Percentiles rank a stretch among this genome's conserved stretches.
These are phyloP conservation scores for Cynocephalus volans DNA, from an alignment of 2,113 vertebrate species.

Conservation along the genomic window DNA sequence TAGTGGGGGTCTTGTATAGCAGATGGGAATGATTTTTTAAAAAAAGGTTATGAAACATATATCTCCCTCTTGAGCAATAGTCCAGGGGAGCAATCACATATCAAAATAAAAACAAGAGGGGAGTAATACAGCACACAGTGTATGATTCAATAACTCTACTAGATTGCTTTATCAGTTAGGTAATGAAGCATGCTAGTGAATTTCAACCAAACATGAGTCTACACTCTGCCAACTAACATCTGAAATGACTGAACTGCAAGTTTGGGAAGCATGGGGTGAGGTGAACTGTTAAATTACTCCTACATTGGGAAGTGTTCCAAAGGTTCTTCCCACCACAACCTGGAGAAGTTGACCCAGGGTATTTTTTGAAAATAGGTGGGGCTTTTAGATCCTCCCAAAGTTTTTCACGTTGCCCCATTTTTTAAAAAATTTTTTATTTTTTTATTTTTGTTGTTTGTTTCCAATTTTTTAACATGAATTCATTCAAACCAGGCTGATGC, in stretches of 20 bases:
- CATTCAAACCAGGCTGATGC: not conserved
- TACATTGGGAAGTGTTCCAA: not conserved
- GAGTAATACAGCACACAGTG: constrained; percentile 67
- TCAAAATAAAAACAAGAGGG: constrained; percentile 81
- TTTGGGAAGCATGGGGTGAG: not conserved
- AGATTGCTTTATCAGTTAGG: constrained; percentile 82
- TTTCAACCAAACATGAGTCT: constrained; percentile 78
- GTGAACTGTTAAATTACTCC: not conserved
- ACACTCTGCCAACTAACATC: not conserved
- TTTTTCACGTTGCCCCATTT: not conserved
- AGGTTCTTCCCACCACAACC: not conserved
- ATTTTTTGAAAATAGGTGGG: not conserved
- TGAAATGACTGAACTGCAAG: constrained; percentile 15
- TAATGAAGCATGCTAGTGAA: constrained; percentile 84
- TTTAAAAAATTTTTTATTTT: not conserved
- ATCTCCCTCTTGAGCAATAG: constrained; percentile 76
- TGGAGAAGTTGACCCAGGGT: not conserved
- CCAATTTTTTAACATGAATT: not conserved
- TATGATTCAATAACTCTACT: constrained; percentile 79
- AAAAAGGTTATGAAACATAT: constrained; percentile 69
- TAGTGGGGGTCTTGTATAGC: constrained; percentile 37
- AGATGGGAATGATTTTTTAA: constrained; percentile 63
- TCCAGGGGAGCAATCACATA: constrained; percentile 50
- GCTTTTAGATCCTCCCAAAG: not conserved
- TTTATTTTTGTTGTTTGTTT: not conserved